phyloP scores from a whole-genome alignment of 2,113 vertebrate species.

The Etheostoma spectabile region DNA sequence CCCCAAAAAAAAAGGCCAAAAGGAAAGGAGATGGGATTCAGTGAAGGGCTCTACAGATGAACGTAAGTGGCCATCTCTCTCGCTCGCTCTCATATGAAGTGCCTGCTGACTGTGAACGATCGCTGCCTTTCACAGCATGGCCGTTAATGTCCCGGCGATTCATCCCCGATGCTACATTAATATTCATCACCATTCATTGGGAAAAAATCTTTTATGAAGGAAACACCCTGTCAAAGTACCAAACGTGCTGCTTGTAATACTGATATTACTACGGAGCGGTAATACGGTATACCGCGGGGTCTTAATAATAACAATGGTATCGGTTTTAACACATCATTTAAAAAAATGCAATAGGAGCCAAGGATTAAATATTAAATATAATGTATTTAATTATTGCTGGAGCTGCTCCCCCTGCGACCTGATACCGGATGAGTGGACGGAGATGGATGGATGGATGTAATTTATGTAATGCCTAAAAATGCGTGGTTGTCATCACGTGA shows the following conservation, averaged over 20 bases:
- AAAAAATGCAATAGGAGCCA: too few species aligned
- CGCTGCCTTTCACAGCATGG: constrained; percentile 88
- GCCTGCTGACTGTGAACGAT: constrained; percentile 76
- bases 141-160: constrained; percentile 95
- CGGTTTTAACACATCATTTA: too few species aligned
- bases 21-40: constrained; percentile 57
- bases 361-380: too few species aligned
- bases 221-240: not conserved
- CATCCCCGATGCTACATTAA: constrained; percentile 71
- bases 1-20: constrained; percentile 14
- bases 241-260: not conserved
- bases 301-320: too few species aligned
- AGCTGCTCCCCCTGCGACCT: too few species aligned
- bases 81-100: constrained; percentile 79
- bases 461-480: too few species aligned
- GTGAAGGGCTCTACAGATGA: constrained; percentile 75
- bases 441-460: too few species aligned
- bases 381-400: too few species aligned
- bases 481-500: too few species aligned
- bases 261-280: not conserved
- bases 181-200: not conserved
- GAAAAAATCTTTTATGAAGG: too few species aligned
- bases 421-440: too few species aligned
- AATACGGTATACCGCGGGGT: too few species aligned
- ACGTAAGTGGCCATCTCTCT: constrained; percentile 64